Percentiles rank a stretch among this genome's conserved stretches.
Evolutionary conservation across 2,113 vertebrate genomes (phyloP).

Genomic region (Leptobrachium ailaonicum): DNA sequence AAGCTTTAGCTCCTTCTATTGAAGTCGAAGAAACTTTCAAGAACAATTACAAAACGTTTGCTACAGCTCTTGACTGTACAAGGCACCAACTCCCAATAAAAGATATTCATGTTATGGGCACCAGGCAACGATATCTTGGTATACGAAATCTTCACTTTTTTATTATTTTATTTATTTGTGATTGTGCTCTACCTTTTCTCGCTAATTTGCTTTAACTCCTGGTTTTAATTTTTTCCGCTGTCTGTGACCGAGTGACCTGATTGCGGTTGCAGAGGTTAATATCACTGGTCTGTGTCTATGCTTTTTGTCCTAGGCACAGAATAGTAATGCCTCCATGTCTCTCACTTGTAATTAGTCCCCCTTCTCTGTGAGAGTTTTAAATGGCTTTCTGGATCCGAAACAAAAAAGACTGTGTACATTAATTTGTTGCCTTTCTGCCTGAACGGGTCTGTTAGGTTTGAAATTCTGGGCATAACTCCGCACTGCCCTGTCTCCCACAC

Average conservation of each 20-base stretch:
- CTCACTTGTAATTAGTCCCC: slow-evolving; percentile 10
- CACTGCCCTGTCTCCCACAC: slow-evolving; percentile 8
- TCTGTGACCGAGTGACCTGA: neutral
- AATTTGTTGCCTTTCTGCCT: slow-evolving; percentile 40
- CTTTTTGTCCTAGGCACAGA: neutral
- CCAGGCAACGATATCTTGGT: slow-evolving; percentile 75
- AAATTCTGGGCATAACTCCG: slow-evolving; percentile 25
- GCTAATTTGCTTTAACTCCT: no score
- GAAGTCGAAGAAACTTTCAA: slow-evolving; percentile 65
- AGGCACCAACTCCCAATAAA: slow-evolving; percentile 79
- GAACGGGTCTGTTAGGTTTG: slow-evolving; percentile 21
- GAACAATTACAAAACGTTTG: slow-evolving; percentile 76
- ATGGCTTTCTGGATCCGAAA: slow-evolving; percentile 14
- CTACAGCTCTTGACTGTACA: slow-evolving; percentile 74
- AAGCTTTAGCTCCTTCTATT: slow-evolving; percentile 67
- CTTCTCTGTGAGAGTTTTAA: neutral
- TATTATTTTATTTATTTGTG: neutral
- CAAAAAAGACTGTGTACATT: slow-evolving; percentile 26
- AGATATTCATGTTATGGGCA: slow-evolving; percentile 73
- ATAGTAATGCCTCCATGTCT: neutral
- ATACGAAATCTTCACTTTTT: slow-evolving; percentile 20
- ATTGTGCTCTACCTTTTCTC: neutral
- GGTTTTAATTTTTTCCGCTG: neutral
- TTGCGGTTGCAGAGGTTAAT: neutral
- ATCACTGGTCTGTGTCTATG: neutral